Base-by-base conservation (phyloP, 2,888 invertebrate genomes). In the Drosophila parthenogenetica region DNA sequence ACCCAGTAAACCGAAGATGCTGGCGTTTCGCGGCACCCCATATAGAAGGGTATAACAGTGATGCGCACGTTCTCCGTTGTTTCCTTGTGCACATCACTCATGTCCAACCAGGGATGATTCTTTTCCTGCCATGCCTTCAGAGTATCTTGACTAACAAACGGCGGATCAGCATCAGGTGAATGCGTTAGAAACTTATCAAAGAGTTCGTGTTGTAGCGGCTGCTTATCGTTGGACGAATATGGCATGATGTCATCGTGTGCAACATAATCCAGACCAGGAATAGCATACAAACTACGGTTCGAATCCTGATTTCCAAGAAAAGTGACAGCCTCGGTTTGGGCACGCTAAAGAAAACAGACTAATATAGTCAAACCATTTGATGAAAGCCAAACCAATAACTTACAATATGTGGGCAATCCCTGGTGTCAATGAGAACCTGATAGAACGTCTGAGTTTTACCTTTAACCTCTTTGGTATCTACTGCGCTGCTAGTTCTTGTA, bases 21-120 rank as follows among this genome's bases (percentile, higher is more conserved):
- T 89, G 98, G 98, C 46, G 97, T 96, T 91, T 97, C 97, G 66
- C 98, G 94, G 87, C 97, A 97, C 37, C 98, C 98, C 97, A 99
- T 98, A 90, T 98, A 99, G 93, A 99, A 99, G 0, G 99, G 99
- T 92, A 98, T 99, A 60, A 99, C 99, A 11, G 99, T 99, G 39
- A 99, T 97, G 51, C 99, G 94, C 61, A 90, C 90, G 63, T 90
- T 90, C 92, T 99, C 98, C 0, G 99, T 99, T 0, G 98, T 98
- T 93, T 99, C 98, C 87, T 97, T 96, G 91, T 99, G 98, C 8
- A 99, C 99, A 92, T 98, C 98, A 35, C 98, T 98, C 66, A 99
- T 93, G 91, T 99, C 98, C 42, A 99, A 92, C 98, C 98, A 99
- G 0, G 98, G 98, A 91, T 98, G 98, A 93, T 99, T 98, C 91